A percentile compares a stretch with the other conserved stretches of the same genome.
Conservation (phyloP, 1,140 invertebrate species). For the Rhizoglyphus robini region DNA sequence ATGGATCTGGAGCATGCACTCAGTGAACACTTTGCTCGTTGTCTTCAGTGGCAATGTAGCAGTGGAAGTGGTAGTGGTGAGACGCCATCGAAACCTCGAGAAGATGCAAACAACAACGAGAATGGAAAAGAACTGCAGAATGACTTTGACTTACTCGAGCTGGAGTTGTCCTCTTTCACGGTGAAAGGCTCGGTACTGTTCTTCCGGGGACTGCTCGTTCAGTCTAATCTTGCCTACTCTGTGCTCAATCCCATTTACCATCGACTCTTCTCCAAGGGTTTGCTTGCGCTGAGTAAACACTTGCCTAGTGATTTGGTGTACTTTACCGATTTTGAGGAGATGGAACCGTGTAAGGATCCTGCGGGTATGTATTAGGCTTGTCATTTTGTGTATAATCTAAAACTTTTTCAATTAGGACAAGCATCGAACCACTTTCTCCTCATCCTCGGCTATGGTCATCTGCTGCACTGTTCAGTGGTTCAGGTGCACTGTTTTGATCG, state of each 20-base stretch:
- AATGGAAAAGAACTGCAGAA: background rate
- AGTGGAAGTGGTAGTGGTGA: background rate
- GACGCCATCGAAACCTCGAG: background rate
- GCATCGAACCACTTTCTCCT: background rate
- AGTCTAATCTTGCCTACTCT: background rate
- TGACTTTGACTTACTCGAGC: background rate
- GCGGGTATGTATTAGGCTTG: background rate
- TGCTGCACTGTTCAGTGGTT: background rate
- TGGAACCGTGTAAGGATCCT: background rate
- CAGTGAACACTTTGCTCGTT: conserved; percentile 15
- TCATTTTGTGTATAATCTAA: too few species aligned
- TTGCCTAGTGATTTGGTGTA: background rate
- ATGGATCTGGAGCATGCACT: background rate
- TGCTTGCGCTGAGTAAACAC: background rate
- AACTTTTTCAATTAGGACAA: too few species aligned
- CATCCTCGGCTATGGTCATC: background rate
- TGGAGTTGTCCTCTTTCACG: background rate
- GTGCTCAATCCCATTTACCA: background rate
- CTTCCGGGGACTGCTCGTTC: background rate
- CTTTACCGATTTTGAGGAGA: background rate
- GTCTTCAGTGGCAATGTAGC: background rate
- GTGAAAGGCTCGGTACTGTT: background rate
- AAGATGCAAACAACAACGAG: background rate
- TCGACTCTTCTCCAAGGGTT: background rate
- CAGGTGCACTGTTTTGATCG: conserved; percentile 5